These are phyloP conservation scores for Pagrus major DNA, from an alignment of 2,113 vertebrate species.

Conservation along the genomic window DNA sequence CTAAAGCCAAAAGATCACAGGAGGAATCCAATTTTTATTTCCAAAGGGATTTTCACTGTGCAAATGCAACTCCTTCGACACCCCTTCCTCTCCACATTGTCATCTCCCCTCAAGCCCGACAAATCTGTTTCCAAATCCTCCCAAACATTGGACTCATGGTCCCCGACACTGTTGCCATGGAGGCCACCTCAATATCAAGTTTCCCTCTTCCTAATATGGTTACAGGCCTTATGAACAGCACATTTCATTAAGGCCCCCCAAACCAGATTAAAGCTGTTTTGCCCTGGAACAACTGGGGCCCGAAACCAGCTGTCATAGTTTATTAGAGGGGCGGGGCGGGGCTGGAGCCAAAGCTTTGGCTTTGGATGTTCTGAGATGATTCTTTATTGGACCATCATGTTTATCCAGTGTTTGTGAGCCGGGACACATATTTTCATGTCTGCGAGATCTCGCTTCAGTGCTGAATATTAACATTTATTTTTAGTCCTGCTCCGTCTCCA, in stretches of 20 bases:
- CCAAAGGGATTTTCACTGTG: slow-evolving; percentile 55
- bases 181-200: slow-evolving; percentile 70
- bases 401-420: slow-evolving; percentile 25
- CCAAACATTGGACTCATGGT: slow-evolving; percentile 62
- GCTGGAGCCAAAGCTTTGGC: slow-evolving; percentile 19
- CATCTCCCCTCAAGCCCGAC: slow-evolving; percentile 61
- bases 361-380: slow-evolving; percentile 28
- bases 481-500: background rate
- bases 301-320: slow-evolving; percentile 64
- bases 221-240: slow-evolving; percentile 75
- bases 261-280: slow-evolving; percentile 76
- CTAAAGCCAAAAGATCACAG: slow-evolving; percentile 55
- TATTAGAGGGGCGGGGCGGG: slow-evolving; percentile 40
- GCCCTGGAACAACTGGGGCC: slow-evolving; percentile 60
- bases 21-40: slow-evolving; percentile 60
- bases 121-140: slow-evolving; percentile 72
- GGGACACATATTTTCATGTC: slow-evolving; percentile 21
- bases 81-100: slow-evolving; percentile 41
- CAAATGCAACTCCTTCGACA: slow-evolving; percentile 50
- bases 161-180: slow-evolving; percentile 72
- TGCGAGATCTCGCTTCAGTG: slow-evolving; percentile 16
- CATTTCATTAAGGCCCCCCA: slow-evolving; percentile 76
- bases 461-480: slow-evolving; percentile 43
- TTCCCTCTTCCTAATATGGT: slow-evolving; percentile 69
- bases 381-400: slow-evolving; percentile 41